phyloP scores from a whole-genome alignment of 2,797 vertebrate species.

The Adrianichthys oophorus region DNA sequence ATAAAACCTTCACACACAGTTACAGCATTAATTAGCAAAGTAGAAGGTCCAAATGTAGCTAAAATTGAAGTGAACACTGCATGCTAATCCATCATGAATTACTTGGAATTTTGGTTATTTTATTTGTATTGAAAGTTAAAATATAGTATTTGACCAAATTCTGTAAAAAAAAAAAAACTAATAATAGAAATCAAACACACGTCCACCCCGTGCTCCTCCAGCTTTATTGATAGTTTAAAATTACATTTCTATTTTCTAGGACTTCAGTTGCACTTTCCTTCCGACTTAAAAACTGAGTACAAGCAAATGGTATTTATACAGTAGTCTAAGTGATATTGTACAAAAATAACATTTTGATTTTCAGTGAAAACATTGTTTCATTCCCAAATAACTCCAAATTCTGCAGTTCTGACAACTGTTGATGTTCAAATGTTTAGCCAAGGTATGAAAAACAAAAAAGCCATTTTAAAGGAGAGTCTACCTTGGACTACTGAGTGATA shows the following conservation, averaged over 20 bases:
- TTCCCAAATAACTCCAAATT: slow-evolving; percentile 95
- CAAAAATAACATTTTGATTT: slow-evolving; percentile 99
- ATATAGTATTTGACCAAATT: too few relatives aligned
- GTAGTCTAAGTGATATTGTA: slow-evolving; percentile 99
- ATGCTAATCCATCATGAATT: too few relatives aligned
- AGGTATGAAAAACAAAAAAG: slow-evolving; percentile 80
- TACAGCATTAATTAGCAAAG: too few relatives aligned
- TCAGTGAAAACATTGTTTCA: slow-evolving; percentile 98
- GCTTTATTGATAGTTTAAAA: slow-evolving; percentile 99
- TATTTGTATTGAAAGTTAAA: too few relatives aligned
- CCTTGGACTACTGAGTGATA: slow-evolving; percentile 83
- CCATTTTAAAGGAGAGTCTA: slow-evolving; percentile 67
- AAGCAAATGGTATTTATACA: slow-evolving; percentile 99
- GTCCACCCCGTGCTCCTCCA: slow-evolving; percentile 98
- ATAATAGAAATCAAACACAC: slow-evolving; percentile 56
- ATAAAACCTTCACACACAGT: too few relatives aligned
- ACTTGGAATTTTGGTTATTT: too few relatives aligned
- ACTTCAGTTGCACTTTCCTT: slow-evolving; percentile 99
- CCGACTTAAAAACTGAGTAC: slow-evolving; percentile 99
- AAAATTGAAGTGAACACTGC: too few relatives aligned
- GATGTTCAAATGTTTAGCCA: slow-evolving; percentile 76
- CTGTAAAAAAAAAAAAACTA: background rate
- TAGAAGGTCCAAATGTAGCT: too few relatives aligned
- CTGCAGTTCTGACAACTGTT: slow-evolving; percentile 75
- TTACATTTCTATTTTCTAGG: slow-evolving; percentile 99